Percentiles rank a stretch among this genome's conserved stretches.
Conservation (phyloP, 2,113 vertebrate species). For the Suricata suricatta region DNA sequence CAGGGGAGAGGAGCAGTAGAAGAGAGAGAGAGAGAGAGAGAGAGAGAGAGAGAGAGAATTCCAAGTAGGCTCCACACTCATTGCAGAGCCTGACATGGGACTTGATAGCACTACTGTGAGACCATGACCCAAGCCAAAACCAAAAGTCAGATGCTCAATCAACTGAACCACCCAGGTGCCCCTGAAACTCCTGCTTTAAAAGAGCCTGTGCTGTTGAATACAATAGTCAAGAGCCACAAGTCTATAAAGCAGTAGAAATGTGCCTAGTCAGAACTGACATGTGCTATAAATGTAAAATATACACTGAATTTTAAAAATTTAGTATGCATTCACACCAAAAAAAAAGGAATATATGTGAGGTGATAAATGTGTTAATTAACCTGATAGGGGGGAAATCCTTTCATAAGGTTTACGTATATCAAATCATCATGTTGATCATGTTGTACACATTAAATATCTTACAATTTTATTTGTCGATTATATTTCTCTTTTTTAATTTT, state of each 20-base stretch:
- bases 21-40: too few species aligned
- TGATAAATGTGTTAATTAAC: background rate
- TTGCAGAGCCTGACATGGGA: too few species aligned
- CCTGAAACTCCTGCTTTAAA: background rate
- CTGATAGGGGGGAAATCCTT: background rate
- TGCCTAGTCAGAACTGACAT: background rate
- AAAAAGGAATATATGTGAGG: background rate
- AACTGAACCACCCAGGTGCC: too few species aligned
- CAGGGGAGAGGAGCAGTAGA: too few species aligned
- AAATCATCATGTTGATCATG: background rate
- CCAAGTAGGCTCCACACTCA: too few species aligned
- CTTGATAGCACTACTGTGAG: too few species aligned
- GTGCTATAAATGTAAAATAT: background rate
- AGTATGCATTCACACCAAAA: background rate
- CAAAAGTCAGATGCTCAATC: too few species aligned
- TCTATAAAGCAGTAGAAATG: background rate
- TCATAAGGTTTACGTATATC: background rate
- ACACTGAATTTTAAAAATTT: background rate
- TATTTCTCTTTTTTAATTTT: too few species aligned
- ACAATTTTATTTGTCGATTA: background rate
- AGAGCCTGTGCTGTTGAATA: fast-evolving
- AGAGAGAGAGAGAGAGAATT: too few species aligned
- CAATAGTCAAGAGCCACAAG: background rate
- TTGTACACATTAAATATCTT: background rate
- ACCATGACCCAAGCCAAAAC: too few species aligned